Evolutionary conservation across 2,888 invertebrate genomes (phyloP), one percentile per base, ranked within the genome.

Genomic region (Apamea monoglypha): DNA sequence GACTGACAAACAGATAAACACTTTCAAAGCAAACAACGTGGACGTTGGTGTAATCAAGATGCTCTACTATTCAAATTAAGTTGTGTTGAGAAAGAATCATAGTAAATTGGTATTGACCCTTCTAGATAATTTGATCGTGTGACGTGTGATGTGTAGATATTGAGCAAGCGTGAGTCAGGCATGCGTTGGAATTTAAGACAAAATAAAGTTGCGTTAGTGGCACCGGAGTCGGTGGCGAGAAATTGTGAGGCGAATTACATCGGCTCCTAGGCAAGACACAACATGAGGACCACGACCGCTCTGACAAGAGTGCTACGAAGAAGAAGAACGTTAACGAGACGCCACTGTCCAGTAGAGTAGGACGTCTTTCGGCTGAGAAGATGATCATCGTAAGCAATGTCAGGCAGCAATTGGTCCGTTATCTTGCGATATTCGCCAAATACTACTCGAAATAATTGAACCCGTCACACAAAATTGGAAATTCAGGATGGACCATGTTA

Each of bases 141-240:
- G 16, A 36, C 68, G 32, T 78, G 25, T 44, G 63, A 63, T 74
- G 44, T 61, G 69, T 68, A 69, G 50, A 66, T 44, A 74, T 83
- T 68, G 79, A 72, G 83, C 59, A 83, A 72, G 71, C 75, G 59
- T 79, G 61, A 67, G 47, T 83, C 79, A 74, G 32, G 59, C 21
- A 40, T 73, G 68, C n/a, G 56, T 74, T 61, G 61, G 36, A 70
- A 67, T 63, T 79, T 59, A 66, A 70, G 67, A 74, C 82, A 79
- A 83, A 59, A n/a, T 59, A n/a, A 71, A 82, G 71, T 74, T 83
- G 71, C 71, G 74, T 50, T 78, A 73, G 50, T 76, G 36, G 53
- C 5, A 59, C 12, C n/a, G 56, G 56, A 59, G 56, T 59, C n/a
- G n/a, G 12, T 59, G n/a, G 12, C 56, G 56, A n/a, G 25, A 56